phyloP scores from a whole-genome alignment of 2,888 invertebrate genomes.

The Apeira syringaria region DNA sequence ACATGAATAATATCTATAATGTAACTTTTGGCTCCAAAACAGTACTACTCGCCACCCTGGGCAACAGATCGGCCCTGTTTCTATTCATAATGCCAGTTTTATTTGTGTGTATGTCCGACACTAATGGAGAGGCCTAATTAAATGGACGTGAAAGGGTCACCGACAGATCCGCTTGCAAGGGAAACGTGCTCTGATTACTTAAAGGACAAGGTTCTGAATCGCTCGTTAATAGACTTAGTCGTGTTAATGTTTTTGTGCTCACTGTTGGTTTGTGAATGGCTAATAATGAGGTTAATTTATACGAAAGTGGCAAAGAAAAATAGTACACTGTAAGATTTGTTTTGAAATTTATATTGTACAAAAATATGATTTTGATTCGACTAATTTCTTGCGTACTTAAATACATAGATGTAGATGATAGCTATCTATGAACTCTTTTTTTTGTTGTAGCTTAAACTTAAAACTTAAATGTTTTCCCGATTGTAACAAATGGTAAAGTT shows the following conservation, averaged over 20 bases:
- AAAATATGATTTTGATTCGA: no score
- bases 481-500: no score
- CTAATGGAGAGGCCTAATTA: conserved; percentile 67
- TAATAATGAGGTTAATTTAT: conserved; percentile 23
- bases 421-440: no score
- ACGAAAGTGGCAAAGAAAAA: no score
- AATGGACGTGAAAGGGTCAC: conserved; percentile 53
- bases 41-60: conserved; percentile 2
- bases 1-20: no score
- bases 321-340: no score
- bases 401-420: no score
- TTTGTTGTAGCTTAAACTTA: no score
- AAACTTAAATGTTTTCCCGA: no score
- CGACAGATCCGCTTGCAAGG: conserved; percentile 10
- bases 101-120: conserved; percentile 48
- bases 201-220: conserved; percentile 5
- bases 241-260: conserved; percentile 4
- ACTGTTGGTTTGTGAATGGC: neutral
- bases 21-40: no score
- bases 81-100: conserved; percentile 59
- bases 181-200: conserved; percentile 13
- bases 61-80: conserved; percentile 32
- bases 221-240: neutral
- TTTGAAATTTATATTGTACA: no score
- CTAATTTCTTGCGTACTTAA: no score